These are phyloP conservation scores for Drosophila parabipectinata DNA, from an alignment of 1,140 invertebrate species.

Conservation along the genomic window DNA sequence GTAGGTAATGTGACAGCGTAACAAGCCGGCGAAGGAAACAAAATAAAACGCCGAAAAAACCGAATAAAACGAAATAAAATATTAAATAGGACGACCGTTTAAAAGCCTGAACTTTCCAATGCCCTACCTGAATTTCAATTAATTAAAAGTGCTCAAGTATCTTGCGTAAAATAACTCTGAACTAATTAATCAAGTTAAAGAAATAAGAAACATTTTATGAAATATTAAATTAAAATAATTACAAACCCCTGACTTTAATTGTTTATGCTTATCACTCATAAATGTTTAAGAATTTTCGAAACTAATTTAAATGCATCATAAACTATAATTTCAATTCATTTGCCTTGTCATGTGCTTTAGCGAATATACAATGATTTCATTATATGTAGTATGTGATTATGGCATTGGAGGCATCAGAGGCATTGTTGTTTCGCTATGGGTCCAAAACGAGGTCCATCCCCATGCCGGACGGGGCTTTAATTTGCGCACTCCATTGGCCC, in stretches of 20 bases:
- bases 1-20: conserved; percentile 75
- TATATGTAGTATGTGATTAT: neutral
- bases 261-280: neutral
- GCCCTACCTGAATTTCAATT: conserved; percentile 12
- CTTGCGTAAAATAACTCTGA: too few species aligned
- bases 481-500: conserved; percentile 53
- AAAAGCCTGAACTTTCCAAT: conserved; percentile 12
- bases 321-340: neutral
- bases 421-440: conserved; percentile 4
- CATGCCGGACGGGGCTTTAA: conserved; percentile 53
- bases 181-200: too few species aligned
- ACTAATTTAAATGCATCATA: neutral
- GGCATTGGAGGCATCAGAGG: conserved; percentile 4
- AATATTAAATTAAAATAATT: neutral
- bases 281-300: neutral
- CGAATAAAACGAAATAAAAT: conserved; percentile 49
- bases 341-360: neutral
- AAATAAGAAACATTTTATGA: too few species aligned
- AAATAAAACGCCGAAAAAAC: conserved; percentile 40
- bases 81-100: conserved; percentile 1
- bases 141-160: neutral
- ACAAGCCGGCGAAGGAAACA: conserved; percentile 48
- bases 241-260: too few species aligned
- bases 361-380: neutral
- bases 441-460: conserved; percentile 6